Evolutionary conservation across 2,888 invertebrate species (phyloP).

Genomic region (Cantharis flavilabris): DNA sequence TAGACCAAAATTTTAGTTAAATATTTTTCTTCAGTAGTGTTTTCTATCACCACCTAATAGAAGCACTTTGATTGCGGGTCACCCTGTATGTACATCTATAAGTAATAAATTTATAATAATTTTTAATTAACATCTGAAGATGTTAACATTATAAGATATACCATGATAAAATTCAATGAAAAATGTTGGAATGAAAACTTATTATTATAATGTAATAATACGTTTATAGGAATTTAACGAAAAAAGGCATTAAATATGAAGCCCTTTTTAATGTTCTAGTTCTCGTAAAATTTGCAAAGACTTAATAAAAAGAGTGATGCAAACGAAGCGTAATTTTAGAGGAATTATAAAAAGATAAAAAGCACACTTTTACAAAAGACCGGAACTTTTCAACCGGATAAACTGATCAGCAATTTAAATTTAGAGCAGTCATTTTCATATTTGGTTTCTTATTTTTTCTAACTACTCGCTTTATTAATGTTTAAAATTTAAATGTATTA

Average conservation of each 20-base stretch:
- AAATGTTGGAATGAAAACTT: background rate
- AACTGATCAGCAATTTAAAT: slow-evolving; percentile 58
- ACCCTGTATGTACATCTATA: too few species aligned
- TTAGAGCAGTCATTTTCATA: slow-evolving; percentile 50
- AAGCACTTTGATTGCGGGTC: too few species aligned
- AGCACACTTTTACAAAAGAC: slow-evolving; percentile 45
- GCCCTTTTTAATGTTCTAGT: background rate
- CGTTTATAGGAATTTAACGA: background rate
- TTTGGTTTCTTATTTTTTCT: background rate
- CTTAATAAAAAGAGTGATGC: slow-evolving; percentile 32
- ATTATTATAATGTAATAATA: background rate
- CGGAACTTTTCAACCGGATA: slow-evolving; percentile 54
- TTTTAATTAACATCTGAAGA: too few species aligned
- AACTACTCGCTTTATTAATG: background rate
- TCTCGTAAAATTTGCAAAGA: slow-evolving; percentile 9
- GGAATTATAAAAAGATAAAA: slow-evolving; percentile 45
- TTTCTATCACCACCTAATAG: too few species aligned
- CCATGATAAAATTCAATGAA: too few species aligned
- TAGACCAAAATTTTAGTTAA: too few species aligned
- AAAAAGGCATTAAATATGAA: background rate
- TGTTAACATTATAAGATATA: too few species aligned
- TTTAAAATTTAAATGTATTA: background rate
- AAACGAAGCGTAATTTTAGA: slow-evolving; percentile 46
- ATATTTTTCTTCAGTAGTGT: too few species aligned
- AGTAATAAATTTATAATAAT: too few species aligned